phyloP scores from a whole-genome alignment of 2,888 invertebrate genomes.

The Suillia variegata region DNA sequence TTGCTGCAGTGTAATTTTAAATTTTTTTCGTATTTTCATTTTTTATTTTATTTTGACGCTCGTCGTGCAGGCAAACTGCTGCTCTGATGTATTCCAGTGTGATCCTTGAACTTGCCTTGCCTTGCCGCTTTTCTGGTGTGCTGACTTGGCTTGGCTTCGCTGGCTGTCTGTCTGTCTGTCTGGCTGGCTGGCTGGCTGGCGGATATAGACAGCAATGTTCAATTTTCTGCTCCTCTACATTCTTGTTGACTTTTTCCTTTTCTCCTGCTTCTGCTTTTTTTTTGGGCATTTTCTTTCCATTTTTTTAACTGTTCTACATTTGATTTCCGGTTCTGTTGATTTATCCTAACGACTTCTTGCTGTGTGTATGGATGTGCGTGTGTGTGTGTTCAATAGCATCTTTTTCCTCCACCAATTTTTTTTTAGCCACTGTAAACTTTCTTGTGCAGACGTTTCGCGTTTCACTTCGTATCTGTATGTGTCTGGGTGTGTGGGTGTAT shows the following conservation, averaged over 20 bases:
- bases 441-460: neutral
- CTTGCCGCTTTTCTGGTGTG: too few relatives aligned
- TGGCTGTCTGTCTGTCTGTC: too few relatives aligned
- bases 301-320: slow-evolving; percentile 15
- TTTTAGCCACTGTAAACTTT: slow-evolving; percentile 34
- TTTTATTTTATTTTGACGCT: too few relatives aligned
- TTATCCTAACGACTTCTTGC: slow-evolving; percentile 8
- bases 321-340: slow-evolving; percentile 26
- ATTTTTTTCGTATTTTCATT: neutral
- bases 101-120: too few relatives aligned
- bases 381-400: neutral
- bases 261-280: neutral
- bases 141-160: too few relatives aligned
- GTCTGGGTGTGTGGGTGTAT: neutral
- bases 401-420: neutral
- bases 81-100: neutral
- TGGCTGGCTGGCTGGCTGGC: too few relatives aligned
- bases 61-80: neutral
- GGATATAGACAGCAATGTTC: too few relatives aligned
- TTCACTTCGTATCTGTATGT: neutral
- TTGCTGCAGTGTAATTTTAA: neutral
- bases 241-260: neutral
- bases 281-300: slow-evolving; percentile 1
- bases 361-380: slow-evolving; percentile 4
- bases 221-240: neutral